phyloP scores from a whole-genome alignment of 2,113 vertebrate species.

The Entelurus aequoreus region DNA sequence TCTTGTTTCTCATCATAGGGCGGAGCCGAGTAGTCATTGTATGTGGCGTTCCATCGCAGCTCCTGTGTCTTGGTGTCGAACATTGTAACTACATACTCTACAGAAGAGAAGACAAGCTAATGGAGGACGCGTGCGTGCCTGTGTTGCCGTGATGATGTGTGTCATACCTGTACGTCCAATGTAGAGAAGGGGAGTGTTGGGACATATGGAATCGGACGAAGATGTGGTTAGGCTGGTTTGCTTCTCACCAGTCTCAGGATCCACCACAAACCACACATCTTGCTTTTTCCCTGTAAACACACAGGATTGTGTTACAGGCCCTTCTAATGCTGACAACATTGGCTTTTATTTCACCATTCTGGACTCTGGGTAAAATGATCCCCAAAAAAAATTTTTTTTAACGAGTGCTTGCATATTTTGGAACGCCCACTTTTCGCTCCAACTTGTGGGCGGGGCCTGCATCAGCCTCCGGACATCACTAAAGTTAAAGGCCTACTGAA shows the following conservation, averaged over 20 bases:
- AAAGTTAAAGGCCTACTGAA: no score
- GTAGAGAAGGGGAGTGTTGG: slow-evolving; percentile 83
- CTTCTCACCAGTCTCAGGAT: slow-evolving; percentile 91
- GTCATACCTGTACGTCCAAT: slow-evolving; percentile 85
- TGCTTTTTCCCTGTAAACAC: slow-evolving; percentile 84
- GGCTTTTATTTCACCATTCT: no score
- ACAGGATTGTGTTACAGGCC: neutral
- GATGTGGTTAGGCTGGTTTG: slow-evolving; percentile 87
- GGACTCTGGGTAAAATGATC: no score
- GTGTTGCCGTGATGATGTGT: neutral
- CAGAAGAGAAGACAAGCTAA: neutral
- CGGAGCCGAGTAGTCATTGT: slow-evolving; percentile 84
- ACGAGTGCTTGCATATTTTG: no score
- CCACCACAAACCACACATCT: slow-evolving; percentile 91
- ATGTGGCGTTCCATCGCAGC: slow-evolving; percentile 91
- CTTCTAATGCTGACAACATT: no score
- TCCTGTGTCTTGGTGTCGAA: slow-evolving; percentile 87
- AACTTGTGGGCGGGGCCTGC: no score
- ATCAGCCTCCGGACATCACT: no score
- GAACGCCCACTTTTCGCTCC: no score
- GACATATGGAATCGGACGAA: slow-evolving; percentile 79
- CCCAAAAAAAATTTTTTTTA: no score
- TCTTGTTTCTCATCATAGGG: slow-evolving; percentile 75
- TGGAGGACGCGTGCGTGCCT: neutral
- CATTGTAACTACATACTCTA: slow-evolving; percentile 95